These are phyloP conservation scores for Epicauta chinensis DNA, from an alignment of 1,140 invertebrate species.

Conservation along the genomic window DNA sequence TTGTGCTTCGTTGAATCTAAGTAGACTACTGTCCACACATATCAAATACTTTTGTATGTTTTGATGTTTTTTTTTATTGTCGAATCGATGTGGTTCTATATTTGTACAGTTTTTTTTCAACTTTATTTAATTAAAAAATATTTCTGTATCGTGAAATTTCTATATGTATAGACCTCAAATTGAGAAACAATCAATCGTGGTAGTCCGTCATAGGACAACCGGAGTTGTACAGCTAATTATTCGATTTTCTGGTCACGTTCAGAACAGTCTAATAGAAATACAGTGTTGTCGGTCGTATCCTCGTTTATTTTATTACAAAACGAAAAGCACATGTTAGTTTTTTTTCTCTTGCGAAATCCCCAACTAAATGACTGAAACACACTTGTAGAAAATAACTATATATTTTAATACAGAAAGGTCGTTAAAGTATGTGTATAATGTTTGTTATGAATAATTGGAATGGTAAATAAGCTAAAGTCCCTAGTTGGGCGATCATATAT, in stretches of 20 bases:
- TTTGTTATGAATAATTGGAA: slow-evolving; percentile 5
- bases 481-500: background rate
- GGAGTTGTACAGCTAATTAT: slow-evolving; percentile 33
- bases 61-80: too few species aligned
- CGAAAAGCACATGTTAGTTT: slow-evolving; percentile 16
- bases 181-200: slow-evolving; percentile 13
- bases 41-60: too few species aligned
- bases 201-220: slow-evolving; percentile 23
- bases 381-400: background rate
- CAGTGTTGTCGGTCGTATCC: slow-evolving; percentile 21
- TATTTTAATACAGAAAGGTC: slow-evolving; percentile 1
- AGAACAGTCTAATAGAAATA: slow-evolving; percentile 31
- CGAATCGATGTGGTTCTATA: too few species aligned
- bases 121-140: too few species aligned
- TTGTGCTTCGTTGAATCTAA: slow-evolving; percentile 7
- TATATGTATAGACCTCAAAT: too few species aligned
- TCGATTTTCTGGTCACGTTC: slow-evolving; percentile 34
- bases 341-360: background rate
- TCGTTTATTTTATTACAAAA: slow-evolving; percentile 27
- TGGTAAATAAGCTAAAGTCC: background rate
- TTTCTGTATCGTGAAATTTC: too few species aligned
- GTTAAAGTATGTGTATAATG: slow-evolving; percentile 4
- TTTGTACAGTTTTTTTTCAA: too few species aligned
- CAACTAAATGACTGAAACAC: slow-evolving; percentile 7
- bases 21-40: too few species aligned